A percentile compares a stretch with the other conserved stretches of the same genome.
Conservation (phyloP, 37 sponge, comb jelly and placozoan genomes). For the Axinella damicornis region DNA sequence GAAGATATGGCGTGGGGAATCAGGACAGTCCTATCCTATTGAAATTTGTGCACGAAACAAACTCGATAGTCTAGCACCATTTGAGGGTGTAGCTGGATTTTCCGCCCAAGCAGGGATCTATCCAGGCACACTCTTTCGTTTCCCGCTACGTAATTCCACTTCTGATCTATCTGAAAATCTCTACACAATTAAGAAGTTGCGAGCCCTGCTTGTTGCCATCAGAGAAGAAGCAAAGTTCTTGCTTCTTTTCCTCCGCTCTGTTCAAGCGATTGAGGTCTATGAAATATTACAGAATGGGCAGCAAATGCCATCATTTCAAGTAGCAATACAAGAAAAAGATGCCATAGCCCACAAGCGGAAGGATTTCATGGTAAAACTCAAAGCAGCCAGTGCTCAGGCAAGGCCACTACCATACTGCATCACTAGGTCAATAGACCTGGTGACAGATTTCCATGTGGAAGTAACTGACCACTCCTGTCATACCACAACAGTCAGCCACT, state of each 20-base stretch:
- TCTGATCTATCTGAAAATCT: slow-evolving; percentile 48
- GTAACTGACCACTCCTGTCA: not conserved
- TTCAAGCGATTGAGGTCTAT: slow-evolving; percentile 43
- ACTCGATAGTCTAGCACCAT: not conserved
- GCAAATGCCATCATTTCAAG: not conserved
- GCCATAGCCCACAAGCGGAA: not conserved
- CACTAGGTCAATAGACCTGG: not conserved
- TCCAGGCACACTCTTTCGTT: slow-evolving; percentile 78
- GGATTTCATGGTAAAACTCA: not conserved
- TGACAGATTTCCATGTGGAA: not conserved
- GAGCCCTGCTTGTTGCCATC: slow-evolving; percentile 25
- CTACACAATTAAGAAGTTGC: slow-evolving; percentile 28
- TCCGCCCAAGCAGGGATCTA: not conserved
- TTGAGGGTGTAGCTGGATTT: slow-evolving; percentile 26
- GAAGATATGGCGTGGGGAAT: slow-evolving; percentile 46
- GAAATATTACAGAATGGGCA: slow-evolving; percentile 5
- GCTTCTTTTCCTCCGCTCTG: slow-evolving; percentile 64
- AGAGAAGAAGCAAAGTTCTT: slow-evolving; percentile 52
- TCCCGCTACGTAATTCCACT: slow-evolving; percentile 69
- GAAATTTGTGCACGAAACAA: not conserved
- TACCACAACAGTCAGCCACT: too few relatives aligned
- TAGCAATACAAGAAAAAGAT: not conserved
- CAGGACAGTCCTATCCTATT: slow-evolving; percentile 8
- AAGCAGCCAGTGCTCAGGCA: not conserved
- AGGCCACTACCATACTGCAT: slow-evolving; percentile 1